phyloP scores from a whole-genome alignment of 2,113 vertebrate species.

The Sialia sialis region DNA sequence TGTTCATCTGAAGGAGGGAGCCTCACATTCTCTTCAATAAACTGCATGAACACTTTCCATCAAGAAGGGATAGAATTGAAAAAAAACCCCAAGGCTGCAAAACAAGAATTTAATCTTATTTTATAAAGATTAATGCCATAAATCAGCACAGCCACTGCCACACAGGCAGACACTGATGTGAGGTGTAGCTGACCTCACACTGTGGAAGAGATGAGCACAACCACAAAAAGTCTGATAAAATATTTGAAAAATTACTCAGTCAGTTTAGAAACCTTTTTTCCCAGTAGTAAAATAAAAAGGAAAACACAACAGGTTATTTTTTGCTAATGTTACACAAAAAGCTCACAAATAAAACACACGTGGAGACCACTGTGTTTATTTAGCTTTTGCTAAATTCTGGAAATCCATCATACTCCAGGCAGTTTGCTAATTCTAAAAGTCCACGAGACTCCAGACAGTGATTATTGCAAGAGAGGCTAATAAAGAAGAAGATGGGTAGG shows the following conservation, averaged over 20 bases:
- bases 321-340: neutral
- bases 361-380: accelerated
- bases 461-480: neutral
- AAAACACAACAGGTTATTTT: neutral
- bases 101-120: neutral
- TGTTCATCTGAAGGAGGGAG: neutral
- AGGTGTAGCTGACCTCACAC: neutral
- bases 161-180: accelerated
- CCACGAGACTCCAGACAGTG: neutral
- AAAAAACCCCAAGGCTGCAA: neutral
- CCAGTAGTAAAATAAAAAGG: neutral
- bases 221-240: neutral
- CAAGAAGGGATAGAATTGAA: neutral
- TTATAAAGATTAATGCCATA: neutral
- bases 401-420: neutral
- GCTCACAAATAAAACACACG: accelerated
- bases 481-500: neutral
- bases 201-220: neutral
- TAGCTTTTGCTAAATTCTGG: neutral
- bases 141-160: neutral
- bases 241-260: neutral
- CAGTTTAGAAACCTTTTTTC: neutral
- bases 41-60: accelerated
- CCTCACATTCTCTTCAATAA: neutral
- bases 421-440: neutral